These are phyloP conservation scores for Clinocottus analis DNA, from an alignment of 2,113 vertebrate species.

Conservation along the genomic window DNA sequence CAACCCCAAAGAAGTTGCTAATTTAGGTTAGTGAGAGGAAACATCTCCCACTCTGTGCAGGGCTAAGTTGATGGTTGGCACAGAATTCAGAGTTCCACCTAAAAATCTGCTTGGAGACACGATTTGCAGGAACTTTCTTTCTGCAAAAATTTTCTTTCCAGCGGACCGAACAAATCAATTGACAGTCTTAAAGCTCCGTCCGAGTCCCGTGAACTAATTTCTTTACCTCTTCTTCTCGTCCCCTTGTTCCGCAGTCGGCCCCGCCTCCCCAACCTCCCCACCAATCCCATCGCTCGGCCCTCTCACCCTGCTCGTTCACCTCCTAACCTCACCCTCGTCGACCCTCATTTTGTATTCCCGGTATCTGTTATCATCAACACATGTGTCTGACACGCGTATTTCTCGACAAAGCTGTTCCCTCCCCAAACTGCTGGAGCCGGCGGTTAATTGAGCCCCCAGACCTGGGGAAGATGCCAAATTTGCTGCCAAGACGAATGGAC, in stretches of 20 bases:
- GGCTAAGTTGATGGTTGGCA: too few species aligned
- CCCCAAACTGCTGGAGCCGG: slow-evolving; percentile 54
- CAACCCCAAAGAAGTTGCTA: neutral
- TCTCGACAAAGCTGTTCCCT: slow-evolving; percentile 60
- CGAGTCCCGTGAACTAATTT: too few species aligned
- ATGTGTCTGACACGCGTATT: slow-evolving; percentile 54
- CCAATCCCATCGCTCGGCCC: neutral
- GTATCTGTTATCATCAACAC: slow-evolving; percentile 64
- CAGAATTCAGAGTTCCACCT: too few species aligned
- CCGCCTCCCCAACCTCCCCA: neutral
- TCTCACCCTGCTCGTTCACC: neutral
- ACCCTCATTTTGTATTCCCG: slow-evolving; percentile 36
- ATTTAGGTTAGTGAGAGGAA: too few species aligned
- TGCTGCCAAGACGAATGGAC: slow-evolving; percentile 76
- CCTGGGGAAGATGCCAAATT: slow-evolving; percentile 73
- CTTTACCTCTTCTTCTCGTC: neutral
- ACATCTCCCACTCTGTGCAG: too few species aligned
- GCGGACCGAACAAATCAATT: neutral
- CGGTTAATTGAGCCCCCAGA: slow-evolving; percentile 77
- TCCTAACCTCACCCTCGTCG: neutral
- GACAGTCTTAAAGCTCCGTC: too few species aligned
- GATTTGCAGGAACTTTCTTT: neutral
- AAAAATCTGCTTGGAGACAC: neutral
- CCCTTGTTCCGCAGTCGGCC: neutral
- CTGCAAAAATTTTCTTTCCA: neutral